Base-by-base conservation (phyloP, 2,797 vertebrate genomes). In the Strix occidentalis region DNA sequence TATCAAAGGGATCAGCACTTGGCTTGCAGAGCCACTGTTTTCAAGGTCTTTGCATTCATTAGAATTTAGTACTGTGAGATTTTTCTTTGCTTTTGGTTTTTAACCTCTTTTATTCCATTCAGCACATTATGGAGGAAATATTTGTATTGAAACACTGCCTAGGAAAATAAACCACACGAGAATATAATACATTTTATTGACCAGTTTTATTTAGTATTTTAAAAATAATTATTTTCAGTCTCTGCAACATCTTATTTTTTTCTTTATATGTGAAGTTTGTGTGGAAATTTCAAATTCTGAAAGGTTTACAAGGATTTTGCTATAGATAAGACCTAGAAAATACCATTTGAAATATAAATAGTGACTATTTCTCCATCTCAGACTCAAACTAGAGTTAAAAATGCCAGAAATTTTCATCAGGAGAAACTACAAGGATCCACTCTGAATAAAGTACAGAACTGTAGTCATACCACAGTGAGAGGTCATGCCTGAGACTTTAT, bases 1-100 rank as follows among this genome's bases (percentile, higher is more conserved):
- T 85, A 69, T 97, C 94, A 86, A 89, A 89, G 45, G 20, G 29
- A 69, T 86, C 75, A 66, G n/a, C 72, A 93, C 94, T 96, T 91
- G 63, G 51, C 88, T 96, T 97, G 86, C 50, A 81, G 61, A 90
- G 48, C 50, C 56, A 76, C 60, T 79, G 90, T 92, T 97, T 96
- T 97, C 94, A 97, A 97, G 92, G 91, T 95, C 90, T 97, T 97
- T 97, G 88, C 71, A 96, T 95, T 97, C 92, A 94, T 97, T 97
- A 93, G 60, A 92, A 89, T 96, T 97, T 96, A 95, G 95, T 89
- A 79, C 82, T 76, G 39, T 89, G 51, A 83, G 78, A 43, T 74
- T 87, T 94, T 93, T n/a, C 9, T 92, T 92, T 89, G 37, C 19
- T 90, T 56, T 88, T 26, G 33, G 43, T 41, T 91, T 94, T 93